Conservation (phyloP, 2,888 invertebrate species). For the Lamproptera curius region DNA sequence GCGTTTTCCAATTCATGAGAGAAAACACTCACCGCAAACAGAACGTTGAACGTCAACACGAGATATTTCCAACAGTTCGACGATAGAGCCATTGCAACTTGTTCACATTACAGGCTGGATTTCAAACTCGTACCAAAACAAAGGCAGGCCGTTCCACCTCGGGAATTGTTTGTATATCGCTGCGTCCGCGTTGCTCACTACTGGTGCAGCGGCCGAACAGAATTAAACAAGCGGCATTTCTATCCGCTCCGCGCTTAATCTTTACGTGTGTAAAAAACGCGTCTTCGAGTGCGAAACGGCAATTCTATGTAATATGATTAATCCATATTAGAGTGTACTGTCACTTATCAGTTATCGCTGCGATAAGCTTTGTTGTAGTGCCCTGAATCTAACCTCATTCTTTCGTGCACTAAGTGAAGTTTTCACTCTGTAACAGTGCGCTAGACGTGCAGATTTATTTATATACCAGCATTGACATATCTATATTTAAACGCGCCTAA, state of each 20-base stretch:
- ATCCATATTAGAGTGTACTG: slow-evolving; percentile 2
- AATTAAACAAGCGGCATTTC: slow-evolving; percentile 63
- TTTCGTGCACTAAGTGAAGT: slow-evolving; percentile 26
- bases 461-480: slow-evolving; percentile 19
- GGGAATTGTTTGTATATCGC: slow-evolving; percentile 57
- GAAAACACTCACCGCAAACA: slow-evolving; percentile 67
- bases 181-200: slow-evolving; percentile 37
- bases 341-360: slow-evolving; percentile 56
- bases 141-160: slow-evolving; percentile 64
- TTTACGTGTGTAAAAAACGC: slow-evolving; percentile 24
- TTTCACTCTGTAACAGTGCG: slow-evolving; percentile 47
- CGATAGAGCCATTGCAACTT: slow-evolving; percentile 63
- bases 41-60: slow-evolving; percentile 66
- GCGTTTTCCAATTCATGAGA: slow-evolving; percentile 28
- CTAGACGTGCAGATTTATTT: slow-evolving; percentile 1
- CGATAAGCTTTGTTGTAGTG: slow-evolving; percentile 42
- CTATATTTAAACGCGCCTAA: slow-evolving; percentile 16
- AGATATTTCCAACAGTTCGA: slow-evolving; percentile 74
- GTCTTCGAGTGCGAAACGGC: slow-evolving; percentile 1
- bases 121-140: slow-evolving; percentile 62
- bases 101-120: slow-evolving; percentile 65
- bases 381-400: slow-evolving; percentile 60
- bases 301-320: slow-evolving; percentile 17
- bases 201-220: slow-evolving; percentile 61
- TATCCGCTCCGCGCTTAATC: slow-evolving; percentile 38